These are phyloP conservation scores for Nipponacmea schrenckii DNA, from an alignment of 2,888 invertebrate species.

Conservation along the genomic window DNA sequence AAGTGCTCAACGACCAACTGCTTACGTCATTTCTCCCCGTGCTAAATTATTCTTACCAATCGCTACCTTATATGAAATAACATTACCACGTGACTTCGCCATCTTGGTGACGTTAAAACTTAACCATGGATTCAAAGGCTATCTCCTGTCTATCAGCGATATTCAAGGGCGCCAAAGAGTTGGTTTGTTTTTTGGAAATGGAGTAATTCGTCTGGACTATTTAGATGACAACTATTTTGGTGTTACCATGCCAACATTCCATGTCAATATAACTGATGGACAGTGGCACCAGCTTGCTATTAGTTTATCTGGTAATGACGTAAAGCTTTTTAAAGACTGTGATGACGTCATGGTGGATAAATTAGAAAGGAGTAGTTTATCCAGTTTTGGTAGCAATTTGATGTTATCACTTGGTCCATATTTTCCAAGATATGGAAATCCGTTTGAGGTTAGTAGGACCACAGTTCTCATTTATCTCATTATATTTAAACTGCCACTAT, in stretches of 20 bases:
- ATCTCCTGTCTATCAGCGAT: slow-evolving; percentile 33
- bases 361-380: slow-evolving; percentile 29
- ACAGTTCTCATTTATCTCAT: not conserved
- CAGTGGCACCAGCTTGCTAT: slow-evolving; percentile 54
- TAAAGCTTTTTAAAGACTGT: slow-evolving; percentile 54
- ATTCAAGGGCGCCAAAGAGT: slow-evolving; percentile 44
- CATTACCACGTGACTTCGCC: slow-evolving; percentile 54
- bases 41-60: slow-evolving; percentile 52
- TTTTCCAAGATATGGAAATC: slow-evolving; percentile 44
- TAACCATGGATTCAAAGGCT: slow-evolving; percentile 12
- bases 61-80: slow-evolving; percentile 42
- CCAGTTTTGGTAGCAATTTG: slow-evolving; percentile 33
- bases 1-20: slow-evolving; percentile 35
- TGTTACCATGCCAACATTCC: slow-evolving; percentile 27
- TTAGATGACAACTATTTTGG: slow-evolving; percentile 18
- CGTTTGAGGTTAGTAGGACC: slow-evolving; percentile 46
- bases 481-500: no score
- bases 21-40: slow-evolving; percentile 45
- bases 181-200: slow-evolving; percentile 38
- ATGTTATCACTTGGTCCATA: slow-evolving; percentile 55
- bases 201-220: slow-evolving; percentile 21
- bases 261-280: slow-evolving; percentile 40
- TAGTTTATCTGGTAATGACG: slow-evolving; percentile 37
- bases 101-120: slow-evolving; percentile 47
- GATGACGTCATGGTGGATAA: slow-evolving; percentile 34